Conservation (phyloP, 2,888 invertebrate genomes). For the Apamea sordens region DNA sequence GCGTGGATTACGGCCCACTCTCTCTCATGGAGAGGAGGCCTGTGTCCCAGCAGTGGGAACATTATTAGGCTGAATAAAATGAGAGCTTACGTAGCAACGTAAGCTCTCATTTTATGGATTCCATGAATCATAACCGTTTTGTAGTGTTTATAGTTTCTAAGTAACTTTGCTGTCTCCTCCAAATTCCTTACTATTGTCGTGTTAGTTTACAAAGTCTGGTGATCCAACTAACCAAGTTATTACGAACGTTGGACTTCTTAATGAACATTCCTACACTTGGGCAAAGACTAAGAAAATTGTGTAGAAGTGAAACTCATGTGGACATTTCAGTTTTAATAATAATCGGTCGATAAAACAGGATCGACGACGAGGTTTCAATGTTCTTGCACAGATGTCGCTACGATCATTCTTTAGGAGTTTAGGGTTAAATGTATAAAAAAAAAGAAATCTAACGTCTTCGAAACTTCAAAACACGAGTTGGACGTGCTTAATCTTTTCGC, state of each 20-base stretch:
- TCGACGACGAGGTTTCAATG: neutral
- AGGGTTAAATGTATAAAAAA: too few species aligned
- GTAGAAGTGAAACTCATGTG: neutral
- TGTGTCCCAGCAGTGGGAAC: too few species aligned
- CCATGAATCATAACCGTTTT: neutral
- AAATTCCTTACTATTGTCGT: neutral
- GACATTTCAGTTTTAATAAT: neutral
- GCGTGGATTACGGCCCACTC: too few species aligned
- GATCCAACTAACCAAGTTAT: constrained; percentile 18
- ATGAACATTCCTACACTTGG: constrained; percentile 3
- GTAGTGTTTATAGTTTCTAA: neutral
- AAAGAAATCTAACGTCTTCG: neutral
- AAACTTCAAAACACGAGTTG: neutral
- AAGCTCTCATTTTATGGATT: neutral
- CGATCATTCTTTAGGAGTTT: neutral
- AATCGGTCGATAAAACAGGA: neutral
- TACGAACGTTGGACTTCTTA: constrained; percentile 15
- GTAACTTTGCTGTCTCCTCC: neutral
- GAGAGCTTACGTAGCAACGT: too few species aligned
- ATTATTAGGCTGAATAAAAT: too few species aligned
- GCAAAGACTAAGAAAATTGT: neutral
- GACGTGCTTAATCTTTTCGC: neutral
- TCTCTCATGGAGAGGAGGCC: too few species aligned
- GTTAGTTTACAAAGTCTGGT: constrained; percentile 16
- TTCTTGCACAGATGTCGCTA: constrained; percentile 1